Percentiles rank a stretch among this genome's conserved stretches.
Conservation (phyloP, 2,113 vertebrate species). For the Phylloscopus trochilus region DNA sequence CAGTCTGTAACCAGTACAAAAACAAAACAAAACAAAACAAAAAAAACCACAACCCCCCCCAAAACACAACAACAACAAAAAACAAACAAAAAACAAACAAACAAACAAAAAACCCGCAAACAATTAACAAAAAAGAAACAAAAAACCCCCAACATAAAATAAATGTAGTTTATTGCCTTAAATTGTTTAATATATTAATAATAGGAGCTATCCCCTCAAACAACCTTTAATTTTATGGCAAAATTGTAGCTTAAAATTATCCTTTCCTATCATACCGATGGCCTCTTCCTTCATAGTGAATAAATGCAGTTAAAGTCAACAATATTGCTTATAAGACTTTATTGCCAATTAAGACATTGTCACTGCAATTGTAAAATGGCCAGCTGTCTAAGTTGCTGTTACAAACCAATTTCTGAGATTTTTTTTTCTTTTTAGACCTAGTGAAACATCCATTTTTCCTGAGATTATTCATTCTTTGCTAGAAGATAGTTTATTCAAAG, state of each 20-base stretch:
- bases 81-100: neutral
- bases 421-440: neutral
- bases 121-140: neutral
- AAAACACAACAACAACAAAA: too few species aligned
- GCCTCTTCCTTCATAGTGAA: neutral
- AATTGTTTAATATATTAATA: neutral
- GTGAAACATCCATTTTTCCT: neutral
- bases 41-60: too few species aligned
- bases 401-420: neutral
- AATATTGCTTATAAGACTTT: neutral
- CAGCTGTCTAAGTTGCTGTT: neutral
- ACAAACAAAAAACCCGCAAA: neutral
- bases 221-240: neutral
- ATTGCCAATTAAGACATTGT: neutral
- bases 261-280: neutral
- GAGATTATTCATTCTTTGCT: neutral
- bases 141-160: neutral
- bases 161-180: neutral
- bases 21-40: neutral
- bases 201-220: neutral
- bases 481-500: neutral
- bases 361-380: neutral
- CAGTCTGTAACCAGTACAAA: accelerated
- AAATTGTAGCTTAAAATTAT: neutral
- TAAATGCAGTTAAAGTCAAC: neutral